Evolutionary conservation across 2,797 vertebrate species (phyloP).

Genomic region (Sebastiscus tertius): DNA sequence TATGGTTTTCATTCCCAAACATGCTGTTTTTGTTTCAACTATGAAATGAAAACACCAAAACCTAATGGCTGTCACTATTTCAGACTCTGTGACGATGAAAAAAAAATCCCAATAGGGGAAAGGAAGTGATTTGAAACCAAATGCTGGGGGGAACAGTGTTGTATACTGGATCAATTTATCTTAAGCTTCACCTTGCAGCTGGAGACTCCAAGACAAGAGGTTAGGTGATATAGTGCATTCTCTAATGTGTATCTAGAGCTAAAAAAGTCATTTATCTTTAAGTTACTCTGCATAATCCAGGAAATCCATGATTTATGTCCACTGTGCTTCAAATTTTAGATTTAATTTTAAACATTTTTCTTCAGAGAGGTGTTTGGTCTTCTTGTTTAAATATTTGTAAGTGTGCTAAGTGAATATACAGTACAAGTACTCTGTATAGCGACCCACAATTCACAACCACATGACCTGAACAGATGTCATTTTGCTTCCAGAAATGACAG

Average conservation of each 20-base stretch:
- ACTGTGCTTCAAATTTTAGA: background rate
- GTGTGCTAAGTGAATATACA: background rate
- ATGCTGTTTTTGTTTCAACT: slow-evolving; percentile 3
- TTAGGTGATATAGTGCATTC: background rate
- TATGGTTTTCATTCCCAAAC: slow-evolving; percentile 16
- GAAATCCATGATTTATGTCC: background rate
- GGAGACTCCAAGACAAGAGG: background rate
- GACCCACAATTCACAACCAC: background rate
- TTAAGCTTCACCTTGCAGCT: background rate
- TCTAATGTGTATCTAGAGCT: background rate
- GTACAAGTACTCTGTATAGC: background rate
- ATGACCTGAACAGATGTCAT: slow-evolving; percentile 1
- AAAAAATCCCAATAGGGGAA: background rate
- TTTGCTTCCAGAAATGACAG: slow-evolving; percentile 13
- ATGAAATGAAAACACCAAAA: slow-evolving; percentile 14
- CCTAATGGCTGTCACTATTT: background rate
- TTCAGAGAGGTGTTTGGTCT: background rate
- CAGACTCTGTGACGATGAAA: background rate
- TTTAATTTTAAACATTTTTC: background rate
- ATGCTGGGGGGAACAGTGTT: background rate
- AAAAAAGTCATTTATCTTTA: background rate
- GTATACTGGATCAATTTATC: background rate
- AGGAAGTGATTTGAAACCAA: slow-evolving; percentile 7
- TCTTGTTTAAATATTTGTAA: background rate
- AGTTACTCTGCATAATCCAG: background rate